Evolutionary conservation across 2,113 vertebrate genomes (phyloP), one percentile per base, ranked within the genome.

Genomic region (Oncorhynchus mykiss): DNA sequence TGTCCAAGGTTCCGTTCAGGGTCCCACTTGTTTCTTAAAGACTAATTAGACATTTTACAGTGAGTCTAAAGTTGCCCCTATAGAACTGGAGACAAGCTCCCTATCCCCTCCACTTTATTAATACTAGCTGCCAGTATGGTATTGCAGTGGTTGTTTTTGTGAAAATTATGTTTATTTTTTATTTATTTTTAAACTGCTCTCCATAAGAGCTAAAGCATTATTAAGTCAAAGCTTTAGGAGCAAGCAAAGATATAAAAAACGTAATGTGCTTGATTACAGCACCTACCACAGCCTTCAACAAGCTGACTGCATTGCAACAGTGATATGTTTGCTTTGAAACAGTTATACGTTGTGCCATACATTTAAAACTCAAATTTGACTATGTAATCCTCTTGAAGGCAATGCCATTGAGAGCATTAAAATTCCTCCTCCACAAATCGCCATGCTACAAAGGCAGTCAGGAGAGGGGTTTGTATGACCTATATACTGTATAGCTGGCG

Each of bases 391-490:
- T 87, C 85, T 86, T 86, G 80, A 89, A 81, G 8, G 45, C 81
- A 69, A 88, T 74, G 34, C 90, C 87, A 88, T 79, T 85, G 72
- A 51, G 70, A 84, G 91, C 87, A 94, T 94, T 93, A 88, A 90
- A 91, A 95, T 95, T 94, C 92, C 86, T 92, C 76, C 82, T 74
- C 80, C 87, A 79, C 72, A 68, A 81, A 88, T 79, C 76, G 76
- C 80, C 67, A 73, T n/a, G 65, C 39, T 71, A 85, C 76, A 82
- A 87, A 75, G 73, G 77, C 79, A 54, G 72, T 73, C 70, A 73
- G 59, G 75, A 67, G 74, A 85, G 80, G 75, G 49, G 76, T 80
- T 79, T 79, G 67, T 77, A 78, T 82, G 82, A 84, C 82, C 84
- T 82, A 83, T 80, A 79, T 84, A 45, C 39, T 45, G 39, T 11